Evolutionary conservation across 35 echinoderm and acorn worm species (phyloP).

Genomic region (Stichopus chloronotus): DNA sequence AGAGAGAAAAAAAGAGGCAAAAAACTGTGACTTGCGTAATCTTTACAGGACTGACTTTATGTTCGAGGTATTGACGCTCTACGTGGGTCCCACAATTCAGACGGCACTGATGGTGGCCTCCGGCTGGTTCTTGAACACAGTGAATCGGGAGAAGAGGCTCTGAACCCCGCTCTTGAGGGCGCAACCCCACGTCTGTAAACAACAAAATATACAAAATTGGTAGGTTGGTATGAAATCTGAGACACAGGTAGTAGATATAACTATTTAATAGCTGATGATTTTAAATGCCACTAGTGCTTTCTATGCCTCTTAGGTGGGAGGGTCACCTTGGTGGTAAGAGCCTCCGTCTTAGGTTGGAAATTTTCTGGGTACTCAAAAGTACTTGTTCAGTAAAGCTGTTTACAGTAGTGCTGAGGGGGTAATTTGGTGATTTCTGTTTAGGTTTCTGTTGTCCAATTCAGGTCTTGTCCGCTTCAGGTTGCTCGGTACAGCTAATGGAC

Average conservation of each 20-base stretch:
- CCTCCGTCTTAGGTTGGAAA: too few relatives aligned
- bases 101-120: constrained; percentile 85
- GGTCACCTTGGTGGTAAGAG: too few relatives aligned
- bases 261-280: not conserved
- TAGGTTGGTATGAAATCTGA: not conserved
- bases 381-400: too few relatives aligned
- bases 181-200: constrained; percentile 89
- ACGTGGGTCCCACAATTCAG: constrained; percentile 24
- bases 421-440: too few relatives aligned
- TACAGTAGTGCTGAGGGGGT: too few relatives aligned
- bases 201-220: constrained; percentile 27
- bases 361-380: too few relatives aligned
- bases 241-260: too few relatives aligned
- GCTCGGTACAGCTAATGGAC: too few relatives aligned
- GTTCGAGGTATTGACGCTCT: not conserved
- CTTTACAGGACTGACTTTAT: constrained; percentile 7
- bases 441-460: too few relatives aligned
- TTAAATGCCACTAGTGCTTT: too few relatives aligned
- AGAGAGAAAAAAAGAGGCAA: not conserved
- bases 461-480: too few relatives aligned
- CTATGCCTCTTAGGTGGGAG: too few relatives aligned
- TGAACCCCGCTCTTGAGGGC: constrained; percentile 84
- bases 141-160: constrained; percentile 76
- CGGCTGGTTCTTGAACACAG: constrained; percentile 52
- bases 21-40: constrained; percentile 24